These are phyloP conservation scores for Anabas testudineus DNA, from an alignment of 2,797 vertebrate genomes.

Conservation along the genomic window DNA sequence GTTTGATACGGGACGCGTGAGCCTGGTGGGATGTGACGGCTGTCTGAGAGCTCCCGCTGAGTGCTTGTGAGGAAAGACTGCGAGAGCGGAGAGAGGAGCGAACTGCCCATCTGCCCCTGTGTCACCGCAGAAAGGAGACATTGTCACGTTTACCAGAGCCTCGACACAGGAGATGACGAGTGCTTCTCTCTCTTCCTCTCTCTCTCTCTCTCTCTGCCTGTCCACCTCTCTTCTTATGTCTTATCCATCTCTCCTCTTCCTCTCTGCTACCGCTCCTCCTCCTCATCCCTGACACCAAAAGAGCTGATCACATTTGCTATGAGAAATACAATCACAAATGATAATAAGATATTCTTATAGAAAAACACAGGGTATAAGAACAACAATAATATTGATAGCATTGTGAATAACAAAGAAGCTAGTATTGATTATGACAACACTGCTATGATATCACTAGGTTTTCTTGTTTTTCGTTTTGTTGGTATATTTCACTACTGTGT, in stretches of 20 bases:
- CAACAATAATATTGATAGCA: constrained; percentile 80
- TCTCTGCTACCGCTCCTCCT: constrained; percentile 31
- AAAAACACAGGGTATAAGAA: constrained; percentile 86
- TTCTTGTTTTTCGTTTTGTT: constrained; percentile 69
- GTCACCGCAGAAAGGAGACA: constrained; percentile 64
- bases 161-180: constrained; percentile 52
- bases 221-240: constrained; percentile 40
- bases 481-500: constrained; percentile 73
- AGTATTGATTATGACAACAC: constrained; percentile 75
- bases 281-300: constrained; percentile 69
- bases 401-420: constrained; percentile 83
- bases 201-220: not conserved
- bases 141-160: constrained; percentile 46
- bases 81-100: constrained; percentile 53
- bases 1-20: constrained; percentile 54
- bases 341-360: constrained; percentile 81
- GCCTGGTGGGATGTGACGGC: constrained; percentile 56
- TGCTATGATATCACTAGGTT: constrained; percentile 69
- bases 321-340: constrained; percentile 85
- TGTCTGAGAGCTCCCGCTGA: constrained; percentile 58
- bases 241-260: constrained; percentile 31
- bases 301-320: constrained; percentile 75
- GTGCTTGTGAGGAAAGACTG: constrained; percentile 52
- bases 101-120: constrained; percentile 75
- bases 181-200: constrained; percentile 36